Conservation (phyloP, 92 coral and sea anemone species). For the Epizoanthus rinbou region DNA sequence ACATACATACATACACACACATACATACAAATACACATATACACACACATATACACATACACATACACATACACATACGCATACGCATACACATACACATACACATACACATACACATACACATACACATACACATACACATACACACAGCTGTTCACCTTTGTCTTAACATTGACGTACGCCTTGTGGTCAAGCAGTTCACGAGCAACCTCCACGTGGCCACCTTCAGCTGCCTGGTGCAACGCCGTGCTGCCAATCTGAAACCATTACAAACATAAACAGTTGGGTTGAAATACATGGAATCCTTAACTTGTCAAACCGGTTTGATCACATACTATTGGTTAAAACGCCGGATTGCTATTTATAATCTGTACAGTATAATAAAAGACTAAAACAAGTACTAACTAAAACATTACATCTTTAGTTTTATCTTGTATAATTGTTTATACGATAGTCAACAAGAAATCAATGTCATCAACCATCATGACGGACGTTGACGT, state of each 20-base stretch:
- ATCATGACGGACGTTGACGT: too few species aligned
- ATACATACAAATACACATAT: background rate
- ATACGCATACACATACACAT: background rate
- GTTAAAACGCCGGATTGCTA: too few species aligned
- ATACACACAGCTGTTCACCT: constrained; percentile 51
- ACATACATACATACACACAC: background rate
- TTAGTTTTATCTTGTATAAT: too few species aligned
- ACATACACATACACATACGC: background rate
- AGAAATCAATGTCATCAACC: too few species aligned
- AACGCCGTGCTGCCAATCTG: constrained; percentile 96
- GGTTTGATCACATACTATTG: too few species aligned
- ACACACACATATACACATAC: background rate
- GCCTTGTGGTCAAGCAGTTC: constrained; percentile 81
- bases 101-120: background rate
- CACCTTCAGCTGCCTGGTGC: constrained; percentile 87
- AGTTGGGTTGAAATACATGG: background rate
- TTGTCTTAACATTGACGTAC: constrained; percentile 90
- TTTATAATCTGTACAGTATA: too few species aligned
- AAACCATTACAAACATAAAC: background rate
- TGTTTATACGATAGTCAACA: too few species aligned
- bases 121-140: background rate
- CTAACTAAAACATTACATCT: background rate
- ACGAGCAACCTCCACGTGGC: constrained; percentile 88
- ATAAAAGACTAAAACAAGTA: background rate
- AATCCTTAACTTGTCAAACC: background rate